Conservation (phyloP, 2,113 vertebrate species). For the Choloepus hoffmanni region DNA sequence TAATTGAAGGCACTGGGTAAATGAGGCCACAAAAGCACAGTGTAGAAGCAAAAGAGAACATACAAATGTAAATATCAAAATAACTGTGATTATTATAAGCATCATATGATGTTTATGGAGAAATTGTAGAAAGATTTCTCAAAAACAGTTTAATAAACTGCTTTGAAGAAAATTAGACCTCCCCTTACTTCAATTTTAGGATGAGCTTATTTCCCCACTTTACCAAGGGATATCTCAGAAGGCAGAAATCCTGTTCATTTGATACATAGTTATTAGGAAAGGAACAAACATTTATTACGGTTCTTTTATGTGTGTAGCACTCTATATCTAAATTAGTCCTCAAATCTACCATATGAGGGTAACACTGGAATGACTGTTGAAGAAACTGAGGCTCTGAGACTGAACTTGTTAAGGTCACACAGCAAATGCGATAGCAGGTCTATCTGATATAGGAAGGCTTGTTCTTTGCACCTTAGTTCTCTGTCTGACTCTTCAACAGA, state of each 20-base stretch:
- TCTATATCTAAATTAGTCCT: not conserved
- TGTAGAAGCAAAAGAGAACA: conserved; percentile 5
- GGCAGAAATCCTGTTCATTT: not conserved
- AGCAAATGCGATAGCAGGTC: not conserved
- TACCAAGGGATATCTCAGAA: not conserved
- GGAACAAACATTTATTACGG: not conserved
- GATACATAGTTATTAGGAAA: not conserved
- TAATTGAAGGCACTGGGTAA: conserved; percentile 27
- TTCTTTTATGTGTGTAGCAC: not conserved
- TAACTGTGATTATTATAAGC: conserved; percentile 7
- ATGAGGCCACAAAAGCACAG: not conserved
- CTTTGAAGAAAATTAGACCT: conserved; percentile 44
- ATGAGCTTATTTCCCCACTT: conserved; percentile 4
- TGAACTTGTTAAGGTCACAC: not conserved
- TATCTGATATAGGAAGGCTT: not conserved
- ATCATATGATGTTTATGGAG: conserved; percentile 1
- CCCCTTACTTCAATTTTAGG: not conserved
- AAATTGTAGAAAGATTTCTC: conserved; percentile 27
- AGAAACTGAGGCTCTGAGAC: not conserved
- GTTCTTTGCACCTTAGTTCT: not conserved
- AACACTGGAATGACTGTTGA: not conserved
- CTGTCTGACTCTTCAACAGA: conserved; percentile 9
- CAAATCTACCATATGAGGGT: not conserved
- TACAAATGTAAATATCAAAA: not conserved
- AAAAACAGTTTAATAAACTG: conserved; percentile 21